Percentiles rank a stretch among this genome's conserved stretches.
Conservation (phyloP, 2,888 invertebrate species). For the Leucophenga maculata region DNA sequence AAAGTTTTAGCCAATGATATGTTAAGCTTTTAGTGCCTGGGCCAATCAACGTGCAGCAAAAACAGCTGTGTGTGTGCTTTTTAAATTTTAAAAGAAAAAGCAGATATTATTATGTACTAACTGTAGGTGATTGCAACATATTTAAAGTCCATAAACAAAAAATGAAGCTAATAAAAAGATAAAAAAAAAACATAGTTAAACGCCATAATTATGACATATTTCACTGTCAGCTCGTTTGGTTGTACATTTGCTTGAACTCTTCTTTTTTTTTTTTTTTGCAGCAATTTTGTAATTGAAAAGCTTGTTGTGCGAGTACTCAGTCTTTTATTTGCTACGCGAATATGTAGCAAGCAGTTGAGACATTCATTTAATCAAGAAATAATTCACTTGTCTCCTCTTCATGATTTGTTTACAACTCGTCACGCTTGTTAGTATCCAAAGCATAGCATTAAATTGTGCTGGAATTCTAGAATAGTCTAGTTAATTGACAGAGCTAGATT, state of each 20-base stretch:
- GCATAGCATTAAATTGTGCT: not conserved
- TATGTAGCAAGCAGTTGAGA: too few relatives aligned
- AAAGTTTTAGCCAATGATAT: too few relatives aligned
- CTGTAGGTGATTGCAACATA: too few relatives aligned
- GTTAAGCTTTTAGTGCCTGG: too few relatives aligned
- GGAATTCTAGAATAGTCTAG: constrained; percentile 8
- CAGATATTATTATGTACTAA: too few relatives aligned
- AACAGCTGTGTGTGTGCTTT: too few relatives aligned
- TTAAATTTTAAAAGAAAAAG: too few relatives aligned
- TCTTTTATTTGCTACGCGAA: too few relatives aligned
- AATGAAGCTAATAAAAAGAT: not conserved
- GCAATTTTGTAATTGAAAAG: constrained; percentile 55
- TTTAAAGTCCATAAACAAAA: too few relatives aligned
- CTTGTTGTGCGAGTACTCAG: too few relatives aligned
- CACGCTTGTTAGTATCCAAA: not conserved
- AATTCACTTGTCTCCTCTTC: constrained; percentile 12
- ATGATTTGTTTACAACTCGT: constrained; percentile 8
- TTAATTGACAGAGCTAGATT: not conserved
- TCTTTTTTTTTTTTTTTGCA: constrained; percentile 9
- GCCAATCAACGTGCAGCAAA: too few relatives aligned
- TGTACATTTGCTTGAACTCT: not conserved
- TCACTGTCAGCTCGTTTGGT: constrained; percentile 3
- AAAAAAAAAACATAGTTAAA: not conserved
- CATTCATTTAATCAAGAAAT: constrained; percentile 6
- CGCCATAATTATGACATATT: constrained; percentile 51